These are phyloP conservation scores for Probaryconus sp. DNA, from an alignment of 1,140 invertebrate genomes.

Conservation along the genomic window DNA sequence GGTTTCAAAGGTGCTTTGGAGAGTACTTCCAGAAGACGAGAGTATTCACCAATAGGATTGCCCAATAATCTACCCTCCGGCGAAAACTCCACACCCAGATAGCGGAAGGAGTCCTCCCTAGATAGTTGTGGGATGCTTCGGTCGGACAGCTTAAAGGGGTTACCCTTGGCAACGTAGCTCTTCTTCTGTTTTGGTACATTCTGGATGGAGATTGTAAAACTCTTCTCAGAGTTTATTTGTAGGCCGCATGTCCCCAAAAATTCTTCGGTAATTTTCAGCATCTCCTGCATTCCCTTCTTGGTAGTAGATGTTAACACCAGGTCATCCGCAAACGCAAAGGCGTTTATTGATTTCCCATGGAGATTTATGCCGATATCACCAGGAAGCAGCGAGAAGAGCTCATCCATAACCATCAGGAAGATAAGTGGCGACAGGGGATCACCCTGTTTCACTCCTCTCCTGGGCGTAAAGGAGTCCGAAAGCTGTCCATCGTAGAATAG, in stretches of 20 bases:
- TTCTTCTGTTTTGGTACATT: slow-evolving; percentile 21
- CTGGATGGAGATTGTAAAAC: slow-evolving; percentile 1
- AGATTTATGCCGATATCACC: slow-evolving; percentile 40
- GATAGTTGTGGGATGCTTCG: background rate
- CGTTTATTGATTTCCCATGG: slow-evolving; percentile 34
- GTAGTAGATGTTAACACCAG: slow-evolving; percentile 10
- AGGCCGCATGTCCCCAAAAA: slow-evolving; percentile 6
- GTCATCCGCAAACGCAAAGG: slow-evolving; percentile 65
- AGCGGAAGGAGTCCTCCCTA: background rate
- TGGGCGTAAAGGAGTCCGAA: background rate
- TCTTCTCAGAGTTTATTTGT: background rate
- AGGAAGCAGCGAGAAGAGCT: slow-evolving; percentile 26
- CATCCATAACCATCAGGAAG: background rate
- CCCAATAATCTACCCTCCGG: background rate
- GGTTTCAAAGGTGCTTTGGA: background rate
- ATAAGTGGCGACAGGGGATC: background rate
- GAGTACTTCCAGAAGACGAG: background rate
- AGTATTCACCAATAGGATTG: background rate
- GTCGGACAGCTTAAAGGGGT: background rate
- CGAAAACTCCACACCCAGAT: slow-evolving; percentile 2
- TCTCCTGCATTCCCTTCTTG: background rate
- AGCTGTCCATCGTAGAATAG: slow-evolving; percentile 2
- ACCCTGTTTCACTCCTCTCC: slow-evolving; percentile 6
- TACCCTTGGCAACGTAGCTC: background rate
- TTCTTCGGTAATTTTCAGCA: background rate